Evolutionary conservation across 2,113 vertebrate species (phyloP), one percentile per base, ranked within the genome.

Genomic region (Phoenicopterus ruber): DNA sequence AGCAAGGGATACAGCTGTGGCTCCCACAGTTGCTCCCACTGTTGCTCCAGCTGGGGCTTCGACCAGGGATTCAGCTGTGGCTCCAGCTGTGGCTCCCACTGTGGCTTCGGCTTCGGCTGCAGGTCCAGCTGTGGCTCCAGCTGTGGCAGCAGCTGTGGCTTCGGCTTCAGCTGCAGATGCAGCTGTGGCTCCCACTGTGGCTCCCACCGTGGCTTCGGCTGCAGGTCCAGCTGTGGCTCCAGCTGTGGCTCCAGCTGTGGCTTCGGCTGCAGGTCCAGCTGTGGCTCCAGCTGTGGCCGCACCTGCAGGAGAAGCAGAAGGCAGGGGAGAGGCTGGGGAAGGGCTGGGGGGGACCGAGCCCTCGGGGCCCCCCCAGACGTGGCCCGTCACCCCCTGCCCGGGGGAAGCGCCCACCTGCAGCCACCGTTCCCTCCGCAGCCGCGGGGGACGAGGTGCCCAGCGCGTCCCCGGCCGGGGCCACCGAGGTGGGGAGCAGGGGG

Each of bases 41-140:
- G 97, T 94, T 25, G 42, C 90, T 66, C 92, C 96, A 17, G 50
- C 97, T 74, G 94, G 88, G 13, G 52, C 93, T 31, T 38, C 95
- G 52, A 21, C 62, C 26, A 54, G 14, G 28, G 52, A 16, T 34
- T 44, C 95, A 54, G 26, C 62, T 14, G 52, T 32, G 16, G 77
- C 47, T 42, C 24, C 12, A 34, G 52, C 72, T 34, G 59, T 29
- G 29, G n/a, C 28, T 40, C 4, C 52, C 10, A 16, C 70, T 2
- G 11, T 63, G 18, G 29, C 32, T 11, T 84, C 50, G 74, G 59
- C 26, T 4, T 3, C 82, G 5, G 25, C 49, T 7, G 71, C 15
- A 24, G 66, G 9, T 5, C 3, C 59, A 3, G 38, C 34, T 2
- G 50, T 85, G n/a, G 38, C 14, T 3, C 11, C 82, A 4, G 11